phyloP scores from a whole-genome alignment of 2,797 vertebrate species.

The Rhinophrynus dorsalis region DNA sequence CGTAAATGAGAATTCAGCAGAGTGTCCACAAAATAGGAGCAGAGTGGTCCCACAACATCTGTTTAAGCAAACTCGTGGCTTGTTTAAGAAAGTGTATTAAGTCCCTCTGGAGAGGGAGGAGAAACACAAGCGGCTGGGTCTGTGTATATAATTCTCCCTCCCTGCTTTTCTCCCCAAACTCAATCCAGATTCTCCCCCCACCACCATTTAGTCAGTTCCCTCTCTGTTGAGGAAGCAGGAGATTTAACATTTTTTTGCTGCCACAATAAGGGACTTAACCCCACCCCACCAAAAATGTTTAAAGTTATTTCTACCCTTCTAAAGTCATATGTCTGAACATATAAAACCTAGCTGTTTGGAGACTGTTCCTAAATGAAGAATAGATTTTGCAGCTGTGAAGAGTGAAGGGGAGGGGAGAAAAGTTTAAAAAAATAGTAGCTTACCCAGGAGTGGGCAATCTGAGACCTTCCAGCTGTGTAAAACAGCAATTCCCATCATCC shows the following conservation, averaged over 20 bases:
- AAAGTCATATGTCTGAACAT: neutral
- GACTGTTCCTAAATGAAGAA: neutral
- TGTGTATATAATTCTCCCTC: slow-evolving; percentile 13
- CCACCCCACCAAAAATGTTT: neutral
- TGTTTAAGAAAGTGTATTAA: slow-evolving; percentile 19
- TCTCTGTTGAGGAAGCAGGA: neutral
- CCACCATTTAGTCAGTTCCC: neutral
- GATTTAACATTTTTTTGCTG: neutral
- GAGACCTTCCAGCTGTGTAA: no score
- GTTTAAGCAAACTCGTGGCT: neutral
- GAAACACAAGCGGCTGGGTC: slow-evolving; percentile 3
- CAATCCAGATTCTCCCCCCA: slow-evolving; percentile 37
- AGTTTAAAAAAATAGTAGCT: no score
- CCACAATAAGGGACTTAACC: neutral
- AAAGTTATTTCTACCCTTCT: no score
- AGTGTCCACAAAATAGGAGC: neutral
- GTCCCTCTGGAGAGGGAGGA: slow-evolving; percentile 39
- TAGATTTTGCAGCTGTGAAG: no score
- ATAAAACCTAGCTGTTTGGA: neutral
- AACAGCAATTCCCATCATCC: no score
- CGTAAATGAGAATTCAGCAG: neutral
- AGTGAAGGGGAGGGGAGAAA: no score
- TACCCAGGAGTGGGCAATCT: no score
- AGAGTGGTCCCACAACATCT: neutral
- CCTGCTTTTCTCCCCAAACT: slow-evolving; percentile 34